Evolutionary conservation across 2,888 invertebrate genomes (phyloP).

Genomic region (Meiosimyza platycephala): DNA sequence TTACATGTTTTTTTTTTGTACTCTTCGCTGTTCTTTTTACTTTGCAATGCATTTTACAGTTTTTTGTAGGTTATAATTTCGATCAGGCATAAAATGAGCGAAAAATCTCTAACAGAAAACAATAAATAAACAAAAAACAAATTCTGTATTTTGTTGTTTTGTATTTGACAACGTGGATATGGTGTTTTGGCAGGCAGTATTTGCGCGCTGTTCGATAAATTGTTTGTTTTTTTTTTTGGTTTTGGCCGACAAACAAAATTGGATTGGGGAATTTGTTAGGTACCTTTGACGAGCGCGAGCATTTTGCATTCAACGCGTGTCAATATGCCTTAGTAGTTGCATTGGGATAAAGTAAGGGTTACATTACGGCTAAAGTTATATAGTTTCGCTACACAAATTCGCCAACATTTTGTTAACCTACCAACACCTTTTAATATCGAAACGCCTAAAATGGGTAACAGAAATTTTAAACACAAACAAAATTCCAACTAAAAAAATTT

Average conservation of each 20-base stretch:
- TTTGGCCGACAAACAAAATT: no score
- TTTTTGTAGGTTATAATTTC: conserved; percentile 9
- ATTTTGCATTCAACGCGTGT: neutral
- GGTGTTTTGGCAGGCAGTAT: neutral
- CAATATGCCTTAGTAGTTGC: no score
- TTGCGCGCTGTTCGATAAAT: no score
- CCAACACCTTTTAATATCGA: neutral
- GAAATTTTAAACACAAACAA: no score
- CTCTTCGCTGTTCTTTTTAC: neutral
- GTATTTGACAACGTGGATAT: neutral
- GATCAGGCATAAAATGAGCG: conserved; percentile 27
- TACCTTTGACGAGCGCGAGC: no score
- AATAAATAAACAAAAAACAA: neutral
- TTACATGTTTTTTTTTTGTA: neutral
- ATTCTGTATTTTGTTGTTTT: neutral
- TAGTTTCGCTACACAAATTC: no score
- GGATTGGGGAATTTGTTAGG: no score
- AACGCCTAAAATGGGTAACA: neutral
- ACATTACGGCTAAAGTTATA: neutral
- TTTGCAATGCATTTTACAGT: no score
- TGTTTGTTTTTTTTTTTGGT: no score
- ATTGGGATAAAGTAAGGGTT: neutral
- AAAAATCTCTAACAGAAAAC: conserved; percentile 1
- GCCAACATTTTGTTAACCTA: neutral
- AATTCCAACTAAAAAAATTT: no score